These are phyloP conservation scores for Drosophila meridiana DNA, from an alignment of 2,888 invertebrate genomes.

Conservation along the genomic window DNA sequence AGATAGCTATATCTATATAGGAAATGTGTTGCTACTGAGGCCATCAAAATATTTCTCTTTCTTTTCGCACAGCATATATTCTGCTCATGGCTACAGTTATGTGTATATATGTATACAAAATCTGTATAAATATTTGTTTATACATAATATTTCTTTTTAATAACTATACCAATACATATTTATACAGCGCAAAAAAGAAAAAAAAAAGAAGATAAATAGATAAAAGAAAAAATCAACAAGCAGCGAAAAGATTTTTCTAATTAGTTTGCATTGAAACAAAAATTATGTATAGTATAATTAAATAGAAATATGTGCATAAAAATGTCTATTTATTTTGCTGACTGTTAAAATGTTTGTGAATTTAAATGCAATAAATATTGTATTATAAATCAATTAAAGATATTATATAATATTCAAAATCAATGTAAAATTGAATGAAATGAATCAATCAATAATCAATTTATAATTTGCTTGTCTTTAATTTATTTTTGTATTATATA, in stretches of 20 bases:
- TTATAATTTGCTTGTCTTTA: background rate
- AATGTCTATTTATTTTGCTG: background rate
- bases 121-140: conserved; percentile 8
- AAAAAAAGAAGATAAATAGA: background rate
- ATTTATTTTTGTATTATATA: background rate
- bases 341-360: background rate
- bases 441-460: too few species aligned
- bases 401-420: background rate
- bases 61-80: conserved; percentile 42
- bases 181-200: background rate
- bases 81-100: conserved; percentile 1
- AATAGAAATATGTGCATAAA: background rate
- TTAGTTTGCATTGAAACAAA: conserved; percentile 18
- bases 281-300: background rate
- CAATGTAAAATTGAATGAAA: too few species aligned
- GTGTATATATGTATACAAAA: background rate
- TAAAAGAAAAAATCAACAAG: conserved; percentile 20
- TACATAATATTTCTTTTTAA: conserved; percentile 44
- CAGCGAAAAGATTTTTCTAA: conserved; percentile 5
- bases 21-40: conserved; percentile 41
- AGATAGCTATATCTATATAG: conserved; percentile 26
- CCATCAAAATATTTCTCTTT: conserved; percentile 37
- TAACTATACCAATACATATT: conserved; percentile 52
- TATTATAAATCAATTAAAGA: background rate
- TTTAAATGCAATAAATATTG: background rate